Evolutionary conservation across 2,888 invertebrate genomes (phyloP), one percentile per base, ranked within the genome.

Genomic region (Drosophila pseudotalamancana): DNA sequence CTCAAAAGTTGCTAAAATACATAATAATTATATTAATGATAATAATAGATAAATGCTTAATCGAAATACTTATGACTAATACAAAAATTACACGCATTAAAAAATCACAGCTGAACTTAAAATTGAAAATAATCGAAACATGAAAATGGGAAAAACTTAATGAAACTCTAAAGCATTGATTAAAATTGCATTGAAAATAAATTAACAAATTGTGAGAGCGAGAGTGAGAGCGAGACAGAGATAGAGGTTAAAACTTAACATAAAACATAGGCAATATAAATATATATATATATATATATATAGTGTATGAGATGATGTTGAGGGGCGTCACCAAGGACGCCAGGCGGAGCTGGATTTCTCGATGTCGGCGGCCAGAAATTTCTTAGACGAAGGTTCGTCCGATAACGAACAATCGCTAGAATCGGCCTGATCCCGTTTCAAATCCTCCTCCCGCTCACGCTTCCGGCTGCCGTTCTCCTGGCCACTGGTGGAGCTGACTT

Each of bases 281-380:
- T 23, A n/a, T n/a, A n/a, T n/a, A n/a, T n/a, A n/a, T n/a, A n/a
- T n/a, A n/a, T n/a, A n/a, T n/a, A n/a, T n/a, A n/a, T n/a, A n/a
- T n/a, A n/a, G n/a, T n/a, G n/a, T n/a, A n/a, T n/a, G n/a, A n/a
- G n/a, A n/a, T n/a, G n/a, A n/a, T n/a, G n/a, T n/a, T n/a, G n/a
- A n/a, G n/a, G n/a, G n/a, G 11, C 8, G 46, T 84, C 74, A 93
- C 93, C 93, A 93, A 1, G 93, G 93, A 54, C 93, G 91, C 93
- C 93, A 93, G 92, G 93, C 93, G 71, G 77, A 90, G 31, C 93
- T 92, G 19, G 91, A 90, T 50, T 92, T 92, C 2, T 90, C 88
- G 11, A 40, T 72, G 61, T 72, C 76, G 16, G 77, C 77, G 54
- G 72, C 77, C 23, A 79, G 62, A 18, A 76, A 67, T 61, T 87